Conservation (phyloP, 2,888 invertebrate genomes). For the Blera fallax region DNA sequence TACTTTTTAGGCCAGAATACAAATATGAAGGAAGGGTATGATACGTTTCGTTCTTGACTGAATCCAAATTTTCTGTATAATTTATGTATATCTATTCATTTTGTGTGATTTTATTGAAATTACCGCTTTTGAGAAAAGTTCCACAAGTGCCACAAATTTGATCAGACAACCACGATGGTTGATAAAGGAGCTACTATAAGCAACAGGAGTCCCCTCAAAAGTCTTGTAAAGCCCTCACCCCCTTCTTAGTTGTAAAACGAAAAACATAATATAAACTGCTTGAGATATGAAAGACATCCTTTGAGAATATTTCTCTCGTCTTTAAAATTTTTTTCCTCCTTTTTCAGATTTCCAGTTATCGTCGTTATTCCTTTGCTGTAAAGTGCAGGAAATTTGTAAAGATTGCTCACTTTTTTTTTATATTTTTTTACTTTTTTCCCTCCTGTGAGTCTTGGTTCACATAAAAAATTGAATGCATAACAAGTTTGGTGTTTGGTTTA, state of each 20-base stretch:
- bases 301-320: constrained; percentile 34
- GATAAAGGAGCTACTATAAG: background rate
- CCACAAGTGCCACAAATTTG: constrained; percentile 25
- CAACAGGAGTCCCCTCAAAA: constrained; percentile 29
- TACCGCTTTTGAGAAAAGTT: background rate
- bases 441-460: constrained; percentile 9
- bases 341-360: background rate
- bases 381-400: constrained; percentile 48
- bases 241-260: background rate
- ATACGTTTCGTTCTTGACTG: no score
- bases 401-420: constrained; percentile 51
- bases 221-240: constrained; percentile 14
- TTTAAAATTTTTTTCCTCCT: constrained; percentile 3
- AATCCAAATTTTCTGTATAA: no score
- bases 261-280: constrained; percentile 30
- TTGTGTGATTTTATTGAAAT: background rate
- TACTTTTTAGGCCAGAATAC: no score
- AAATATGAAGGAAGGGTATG: no score
- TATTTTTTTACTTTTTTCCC: background rate
- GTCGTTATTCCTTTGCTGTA: constrained; percentile 33
- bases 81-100: no score
- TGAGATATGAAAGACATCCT: constrained; percentile 38
- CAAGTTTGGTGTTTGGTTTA: constrained; percentile 49
- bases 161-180: background rate
- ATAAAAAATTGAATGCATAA: constrained; percentile 14